Percentiles rank a stretch among this genome's conserved stretches.
These are phyloP conservation scores for Rhea americana DNA, from an alignment of 2,113 vertebrate genomes.

Conservation along the genomic window DNA sequence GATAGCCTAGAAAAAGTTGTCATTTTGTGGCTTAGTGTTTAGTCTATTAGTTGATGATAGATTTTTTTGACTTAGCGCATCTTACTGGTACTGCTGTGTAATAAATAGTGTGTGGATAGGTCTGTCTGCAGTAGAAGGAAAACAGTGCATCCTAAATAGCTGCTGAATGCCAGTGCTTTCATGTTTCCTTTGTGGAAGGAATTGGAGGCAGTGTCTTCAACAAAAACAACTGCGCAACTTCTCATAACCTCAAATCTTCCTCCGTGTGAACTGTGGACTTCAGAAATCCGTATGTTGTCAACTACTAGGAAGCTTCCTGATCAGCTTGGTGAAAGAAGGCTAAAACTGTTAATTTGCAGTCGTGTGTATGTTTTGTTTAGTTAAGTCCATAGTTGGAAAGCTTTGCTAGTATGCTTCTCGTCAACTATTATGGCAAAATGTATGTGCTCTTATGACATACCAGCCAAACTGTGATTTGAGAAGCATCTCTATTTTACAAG, in stretches of 20 bases:
- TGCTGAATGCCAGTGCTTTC: rapidly evolving
- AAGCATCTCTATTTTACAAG: rapidly evolving
- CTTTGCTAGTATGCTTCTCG: background rate
- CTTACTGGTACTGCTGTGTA: background rate
- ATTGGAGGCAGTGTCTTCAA: background rate
- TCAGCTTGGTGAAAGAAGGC: background rate
- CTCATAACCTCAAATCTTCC: background rate
- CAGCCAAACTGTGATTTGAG: background rate
- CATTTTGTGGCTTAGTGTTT: background rate
- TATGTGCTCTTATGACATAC: background rate
- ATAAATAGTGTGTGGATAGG: background rate
- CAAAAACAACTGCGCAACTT: background rate
- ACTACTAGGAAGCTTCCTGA: background rate
- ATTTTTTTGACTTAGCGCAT: rapidly evolving
- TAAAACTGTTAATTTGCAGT: background rate
- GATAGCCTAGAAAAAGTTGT: background rate
- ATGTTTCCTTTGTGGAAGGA: background rate
- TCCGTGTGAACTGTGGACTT: background rate
- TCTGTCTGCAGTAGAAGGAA: background rate
- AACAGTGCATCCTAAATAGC: background rate
- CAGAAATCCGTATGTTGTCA: background rate
- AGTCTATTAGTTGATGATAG: no score
- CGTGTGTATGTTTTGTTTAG: background rate
- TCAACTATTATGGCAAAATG: background rate
- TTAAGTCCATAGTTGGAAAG: background rate